Base-by-base conservation (phyloP, 2,113 vertebrate genomes). In the Paraplagusia blochii region DNA sequence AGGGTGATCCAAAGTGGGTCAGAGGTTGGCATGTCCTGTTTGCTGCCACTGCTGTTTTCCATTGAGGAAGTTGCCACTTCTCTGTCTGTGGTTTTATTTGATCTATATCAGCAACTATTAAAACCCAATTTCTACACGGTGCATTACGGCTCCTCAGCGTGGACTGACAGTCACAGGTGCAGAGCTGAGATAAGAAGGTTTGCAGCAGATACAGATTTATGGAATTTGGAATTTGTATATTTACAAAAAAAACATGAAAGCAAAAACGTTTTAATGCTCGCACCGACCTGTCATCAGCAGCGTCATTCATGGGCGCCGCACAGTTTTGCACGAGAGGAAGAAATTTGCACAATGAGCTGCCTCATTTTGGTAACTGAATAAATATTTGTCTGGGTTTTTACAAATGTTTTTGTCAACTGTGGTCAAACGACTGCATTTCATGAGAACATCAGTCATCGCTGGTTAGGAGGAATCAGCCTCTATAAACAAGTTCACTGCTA, bases 11-110 rank as follows among this genome's bases (percentile, higher is more conserved):
- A 13, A 50, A 44, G 72, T 79, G 74, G 77, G 86, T 89, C 81
- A 83, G 76, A 63, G 80, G 84, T 29, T 79, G 77, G 76, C 64
- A 75, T 76, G 73, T 87, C 81, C 85, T 84, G 81, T 88, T 87
- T 84, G 82, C 81, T 84, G 67, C 77, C 70, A 75, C 66, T 76
- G 63, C 75, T 75, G 79, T 74, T 86, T 77, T 81, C 72, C 65
- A 53, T 15, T 47, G 49, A 79, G 82, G 80, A 85, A 85, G 77
- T 76, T 8, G 46, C 55, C 47, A 72, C 71, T 67, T 77, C 65
- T 80, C 60, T 54, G 8, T 56, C 22, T 29, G 69, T 56, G 64
- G 52, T 81, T 83, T 79, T 56, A 58, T 77, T 70, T 49, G 63
- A 62, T 79, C 60, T 70, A 59, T 65, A 63, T 70, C 58, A 53